Evolutionary conservation across 1,140 invertebrate genomes (phyloP), one percentile per base, ranked within the genome.

Genomic region (Hycleus phaleratus): DNA sequence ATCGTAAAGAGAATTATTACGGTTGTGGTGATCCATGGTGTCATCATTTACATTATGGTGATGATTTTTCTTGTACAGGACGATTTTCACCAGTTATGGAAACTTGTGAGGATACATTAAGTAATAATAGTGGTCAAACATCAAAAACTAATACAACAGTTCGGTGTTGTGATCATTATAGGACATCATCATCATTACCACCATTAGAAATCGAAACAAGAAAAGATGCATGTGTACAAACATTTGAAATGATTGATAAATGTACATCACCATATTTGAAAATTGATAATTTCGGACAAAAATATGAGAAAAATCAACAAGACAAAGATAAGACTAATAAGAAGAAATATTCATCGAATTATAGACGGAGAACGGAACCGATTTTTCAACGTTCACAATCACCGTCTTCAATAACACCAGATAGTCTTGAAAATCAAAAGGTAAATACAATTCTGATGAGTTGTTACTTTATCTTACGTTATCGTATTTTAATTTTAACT

Each of bases 161-260:
- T 76, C 1, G 25, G 32, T 32, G 32, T 32, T 32, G 32, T 32
- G 32, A 32, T 32, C 32, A 32, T 32, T 32, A 32, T 7, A 32
- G 32, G 3, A 32, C 32, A 32, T 32, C 32, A 32, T 63, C 49
- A 51, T 57, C 18, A 32, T 63, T 48, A 51, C 57, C 18, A 51
- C 68, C 26, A n/a, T 67, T 6, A 71, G 46, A 62, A 25, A 24
- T 53, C n/a, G 55, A 57, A 7, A 62, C 63, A 26, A 44, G 71
- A 39, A 76, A 71, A 52, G 78, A 82, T 55, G 79, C 73, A 0
- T 74, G 78, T 3, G 79, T 80, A 26, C 81, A 82, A 62, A 82
- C 81, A 1, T 78, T 76, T 24, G 76, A 80, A 53, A 72, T 78
- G 61, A 65, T 71, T 6, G 71, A 73, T 49, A 72, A 73, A 60